phyloP scores from a whole-genome alignment of 2,797 vertebrate species.

The Alauda arvensis region DNA sequence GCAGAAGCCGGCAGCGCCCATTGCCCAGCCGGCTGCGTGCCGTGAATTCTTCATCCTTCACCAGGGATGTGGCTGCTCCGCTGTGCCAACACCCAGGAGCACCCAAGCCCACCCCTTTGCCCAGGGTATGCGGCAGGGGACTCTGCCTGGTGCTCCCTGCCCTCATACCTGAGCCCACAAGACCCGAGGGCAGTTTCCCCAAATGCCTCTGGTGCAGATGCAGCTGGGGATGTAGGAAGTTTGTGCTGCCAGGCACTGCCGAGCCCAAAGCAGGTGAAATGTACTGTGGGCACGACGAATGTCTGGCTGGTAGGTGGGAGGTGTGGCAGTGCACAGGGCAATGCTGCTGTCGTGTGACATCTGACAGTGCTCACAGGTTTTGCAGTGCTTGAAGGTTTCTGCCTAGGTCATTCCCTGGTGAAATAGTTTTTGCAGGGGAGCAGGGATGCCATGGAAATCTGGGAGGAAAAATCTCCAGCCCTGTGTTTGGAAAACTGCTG shows the following conservation, averaged over 20 bases:
- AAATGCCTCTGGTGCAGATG: accelerated
- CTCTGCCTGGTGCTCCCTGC: not conserved
- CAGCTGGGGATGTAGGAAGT: not conserved
- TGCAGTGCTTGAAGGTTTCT: not conserved
- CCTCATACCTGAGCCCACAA: not conserved
- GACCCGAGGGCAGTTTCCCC: not conserved
- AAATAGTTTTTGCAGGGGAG: not conserved
- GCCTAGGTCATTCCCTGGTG: not conserved
- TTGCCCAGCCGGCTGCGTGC: not conserved
- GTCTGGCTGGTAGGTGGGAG: not conserved
- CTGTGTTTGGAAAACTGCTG: not conserved
- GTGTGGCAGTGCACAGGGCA: accelerated
- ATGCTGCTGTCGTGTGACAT: not conserved
- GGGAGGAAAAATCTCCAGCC: not conserved
- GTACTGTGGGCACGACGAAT: accelerated
- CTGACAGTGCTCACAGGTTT: not conserved
- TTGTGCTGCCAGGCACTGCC: accelerated
- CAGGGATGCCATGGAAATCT: not conserved
- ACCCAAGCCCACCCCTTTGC: not conserved
- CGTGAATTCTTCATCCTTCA: not conserved
- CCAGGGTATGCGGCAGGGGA: not conserved
- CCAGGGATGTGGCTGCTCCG: not conserved
- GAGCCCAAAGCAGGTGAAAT: not conserved
- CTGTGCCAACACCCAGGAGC: not conserved
- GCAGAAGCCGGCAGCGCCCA: not conserved